These are phyloP conservation scores for Cyrtodaria siliqua DNA, from an alignment of 2,888 invertebrate species.

Conservation along the genomic window DNA sequence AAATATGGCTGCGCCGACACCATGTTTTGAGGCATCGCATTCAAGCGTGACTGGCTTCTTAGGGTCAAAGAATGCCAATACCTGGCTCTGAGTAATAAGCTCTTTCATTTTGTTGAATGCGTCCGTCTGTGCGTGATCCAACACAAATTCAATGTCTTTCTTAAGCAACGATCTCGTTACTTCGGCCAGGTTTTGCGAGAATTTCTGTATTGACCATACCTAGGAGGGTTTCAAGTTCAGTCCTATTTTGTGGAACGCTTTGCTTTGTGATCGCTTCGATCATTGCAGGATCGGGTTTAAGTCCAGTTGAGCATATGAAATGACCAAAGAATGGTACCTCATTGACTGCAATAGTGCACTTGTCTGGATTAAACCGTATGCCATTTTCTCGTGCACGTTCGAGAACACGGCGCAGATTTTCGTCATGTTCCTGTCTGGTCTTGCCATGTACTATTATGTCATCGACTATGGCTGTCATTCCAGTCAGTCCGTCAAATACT, in stretches of 20 bases:
- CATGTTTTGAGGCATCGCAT: conserved; percentile 59
- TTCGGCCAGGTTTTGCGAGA: conserved; percentile 38
- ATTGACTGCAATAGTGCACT: conserved; percentile 37
- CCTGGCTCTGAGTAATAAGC: conserved; percentile 16
- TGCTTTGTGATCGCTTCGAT: conserved; percentile 36
- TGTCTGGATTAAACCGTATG: conserved; percentile 37
- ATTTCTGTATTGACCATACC: conserved; percentile 47
- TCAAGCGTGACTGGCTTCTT: conserved; percentile 21
- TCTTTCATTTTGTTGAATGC: conserved; percentile 36
- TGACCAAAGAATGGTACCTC: conserved; percentile 57
- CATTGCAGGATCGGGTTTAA: conserved; percentile 41
- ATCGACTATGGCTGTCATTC: conserved; percentile 27
- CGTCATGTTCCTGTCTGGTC: conserved; percentile 52
- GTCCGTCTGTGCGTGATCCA: conserved; percentile 28
- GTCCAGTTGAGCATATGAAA: conserved; percentile 27
- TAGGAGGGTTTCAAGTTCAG: conserved; percentile 31
- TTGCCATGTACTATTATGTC: conserved; percentile 16
- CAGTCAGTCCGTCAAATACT: conserved; percentile 15
- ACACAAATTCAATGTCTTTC: conserved; percentile 38
- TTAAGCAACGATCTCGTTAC: conserved; percentile 33
- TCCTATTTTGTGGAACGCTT: conserved; percentile 12
- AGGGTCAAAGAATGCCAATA: conserved; percentile 19
- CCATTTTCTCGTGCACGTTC: conserved; percentile 24
- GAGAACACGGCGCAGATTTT: conserved; percentile 39
- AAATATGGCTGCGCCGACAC: conserved; percentile 63